Conservation (phyloP, 1,140 invertebrate species). For the Penaeus japonicus region DNA sequence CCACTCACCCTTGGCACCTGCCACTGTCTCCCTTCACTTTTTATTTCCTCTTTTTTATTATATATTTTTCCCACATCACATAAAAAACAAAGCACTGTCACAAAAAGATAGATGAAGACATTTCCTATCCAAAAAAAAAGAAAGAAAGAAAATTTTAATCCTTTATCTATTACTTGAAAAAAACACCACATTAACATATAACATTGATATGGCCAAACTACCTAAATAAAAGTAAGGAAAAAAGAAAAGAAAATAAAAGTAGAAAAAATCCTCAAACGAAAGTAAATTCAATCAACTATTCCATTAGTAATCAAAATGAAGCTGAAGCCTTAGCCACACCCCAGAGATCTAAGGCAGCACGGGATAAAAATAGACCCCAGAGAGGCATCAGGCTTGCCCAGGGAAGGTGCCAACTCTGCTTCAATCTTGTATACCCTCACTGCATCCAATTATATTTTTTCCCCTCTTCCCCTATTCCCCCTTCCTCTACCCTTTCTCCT, state of each 20-base stretch:
- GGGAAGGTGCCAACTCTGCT: constrained; percentile 1
- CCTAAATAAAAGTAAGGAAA: too few species aligned
- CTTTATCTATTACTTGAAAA: too few species aligned
- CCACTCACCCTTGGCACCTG: constrained; percentile 1
- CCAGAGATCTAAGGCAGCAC: not conserved
- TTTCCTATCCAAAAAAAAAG: too few species aligned
- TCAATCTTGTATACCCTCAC: not conserved
- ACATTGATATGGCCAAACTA: too few species aligned
- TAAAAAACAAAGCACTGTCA: too few species aligned
- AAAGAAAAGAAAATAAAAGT: too few species aligned
- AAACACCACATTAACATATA: too few species aligned
- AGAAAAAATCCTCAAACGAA: not conserved
- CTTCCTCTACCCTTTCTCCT: not conserved
- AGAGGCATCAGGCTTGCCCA: not conserved
- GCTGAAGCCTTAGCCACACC: constrained; percentile 17
- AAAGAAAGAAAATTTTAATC: too few species aligned
- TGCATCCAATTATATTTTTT: not conserved
- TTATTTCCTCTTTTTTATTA: not conserved
- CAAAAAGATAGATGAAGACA: too few species aligned
- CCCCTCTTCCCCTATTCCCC: not conserved
- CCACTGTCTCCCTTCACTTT: constrained; percentile 2
- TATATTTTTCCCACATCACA: not conserved
- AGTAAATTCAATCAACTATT: too few species aligned
- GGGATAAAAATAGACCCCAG: constrained; percentile 14
- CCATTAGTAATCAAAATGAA: not conserved